A percentile compares a stretch with the other conserved stretches of the same genome.
phyloP scores from a whole-genome alignment of 2,797 vertebrate genomes.

The Phyllotis vaccarum region DNA sequence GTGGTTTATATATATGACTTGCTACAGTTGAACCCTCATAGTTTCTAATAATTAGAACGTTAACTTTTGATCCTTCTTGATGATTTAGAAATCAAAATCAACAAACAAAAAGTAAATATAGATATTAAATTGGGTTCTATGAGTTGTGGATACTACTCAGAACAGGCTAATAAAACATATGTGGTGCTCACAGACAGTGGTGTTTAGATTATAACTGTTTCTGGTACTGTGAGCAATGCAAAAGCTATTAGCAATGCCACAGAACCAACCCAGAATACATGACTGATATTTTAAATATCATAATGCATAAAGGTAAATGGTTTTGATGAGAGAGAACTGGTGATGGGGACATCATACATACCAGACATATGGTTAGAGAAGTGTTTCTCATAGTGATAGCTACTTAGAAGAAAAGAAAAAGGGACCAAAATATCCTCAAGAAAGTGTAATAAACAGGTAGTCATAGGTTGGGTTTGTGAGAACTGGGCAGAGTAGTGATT shows the following conservation, averaged over 20 bases:
- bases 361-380: neutral
- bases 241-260: neutral
- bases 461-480: neutral
- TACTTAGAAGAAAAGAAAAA: neutral
- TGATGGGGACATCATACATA: neutral
- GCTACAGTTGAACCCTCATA: no score
- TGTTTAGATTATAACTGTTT: neutral
- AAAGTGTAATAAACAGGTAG: neutral
- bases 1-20: no score
- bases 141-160: no score
- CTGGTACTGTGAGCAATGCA: neutral
- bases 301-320: neutral
- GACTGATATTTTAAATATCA: neutral
- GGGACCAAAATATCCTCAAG: neutral
- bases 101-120: no score
- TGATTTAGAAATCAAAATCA: no score
- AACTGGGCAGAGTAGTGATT: neutral
- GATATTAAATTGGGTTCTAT: no score
- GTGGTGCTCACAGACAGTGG: neutral
- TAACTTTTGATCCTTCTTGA: no score
- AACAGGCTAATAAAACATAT: neutral
- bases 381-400: neutral
- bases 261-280: neutral
- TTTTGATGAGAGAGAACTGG: neutral
- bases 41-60: no score